Evolutionary conservation across 1,140 invertebrate species (phyloP).

Genomic region (Tetranychus cinnabarinus): DNA sequence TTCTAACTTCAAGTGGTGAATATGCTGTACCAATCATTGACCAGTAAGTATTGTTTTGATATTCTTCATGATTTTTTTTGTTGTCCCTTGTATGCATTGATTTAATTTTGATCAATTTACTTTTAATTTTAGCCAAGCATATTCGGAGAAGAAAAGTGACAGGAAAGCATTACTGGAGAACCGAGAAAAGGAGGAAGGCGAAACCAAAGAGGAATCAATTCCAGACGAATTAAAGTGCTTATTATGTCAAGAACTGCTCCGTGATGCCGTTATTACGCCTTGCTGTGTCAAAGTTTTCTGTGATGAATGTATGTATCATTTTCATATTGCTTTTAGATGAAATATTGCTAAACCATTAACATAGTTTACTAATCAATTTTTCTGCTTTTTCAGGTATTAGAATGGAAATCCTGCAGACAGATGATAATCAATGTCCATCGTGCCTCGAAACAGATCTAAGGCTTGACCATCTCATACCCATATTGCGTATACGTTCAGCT

Average conservation of each 20-base stretch:
- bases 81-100: too few relatives aligned
- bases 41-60: conserved; percentile 19
- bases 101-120: too few relatives aligned
- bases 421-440: conserved; percentile 78
- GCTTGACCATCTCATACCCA: conserved; percentile 70
- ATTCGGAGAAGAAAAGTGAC: conserved; percentile 32
- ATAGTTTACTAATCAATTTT: too few relatives aligned
- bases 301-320: conserved; percentile 63
- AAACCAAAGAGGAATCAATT: conserved; percentile 38
- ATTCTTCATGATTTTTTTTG: too few relatives aligned
- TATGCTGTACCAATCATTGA: conserved; percentile 76
- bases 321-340: too few relatives aligned
- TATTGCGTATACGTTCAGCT: background rate
- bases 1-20: conserved; percentile 73
- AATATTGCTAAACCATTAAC: too few relatives aligned
- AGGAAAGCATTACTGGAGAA: conserved; percentile 47
- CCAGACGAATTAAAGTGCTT: conserved; percentile 73
- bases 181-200: conserved; percentile 22
- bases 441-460: conserved; percentile 77
- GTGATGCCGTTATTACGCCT: conserved; percentile 84
- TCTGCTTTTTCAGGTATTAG: conserved; percentile 16
- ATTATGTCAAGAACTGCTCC: conserved; percentile 73
- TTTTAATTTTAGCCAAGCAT: conserved; percentile 30
- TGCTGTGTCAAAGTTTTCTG: conserved; percentile 95
- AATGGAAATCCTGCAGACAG: conserved; percentile 60